Percentiles rank a stretch among this genome's conserved stretches.
phyloP scores from a whole-genome alignment of 2,888 invertebrate genomes.

The Callyntrura sp. region DNA sequence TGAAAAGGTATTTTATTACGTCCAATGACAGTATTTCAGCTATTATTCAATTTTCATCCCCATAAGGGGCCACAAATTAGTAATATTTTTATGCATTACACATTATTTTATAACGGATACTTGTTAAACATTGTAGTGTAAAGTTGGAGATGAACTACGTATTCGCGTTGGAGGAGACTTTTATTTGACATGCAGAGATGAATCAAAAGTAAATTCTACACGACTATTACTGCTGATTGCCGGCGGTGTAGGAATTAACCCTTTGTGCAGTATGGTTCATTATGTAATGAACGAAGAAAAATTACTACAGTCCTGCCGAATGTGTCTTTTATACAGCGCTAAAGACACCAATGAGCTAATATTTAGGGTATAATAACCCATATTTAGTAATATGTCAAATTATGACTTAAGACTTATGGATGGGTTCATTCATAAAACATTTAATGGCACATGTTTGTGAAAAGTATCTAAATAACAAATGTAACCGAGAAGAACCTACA shows the following conservation, averaged over 20 bases:
- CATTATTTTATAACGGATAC: no score
- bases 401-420: neutral
- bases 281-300: constrained; percentile 77
- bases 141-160: constrained; percentile 84
- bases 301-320: no score
- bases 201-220: no score
- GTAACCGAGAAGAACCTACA: no score
- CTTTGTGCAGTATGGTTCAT: constrained; percentile 83
- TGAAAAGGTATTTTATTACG: no score
- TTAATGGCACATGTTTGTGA: neutral
- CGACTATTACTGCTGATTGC: constrained; percentile 85
- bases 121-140: no score
- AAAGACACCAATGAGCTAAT: constrained; percentile 85
- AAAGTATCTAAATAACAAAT: neutral
- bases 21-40: no score
- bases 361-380: constrained; percentile 84
- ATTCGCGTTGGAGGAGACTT: constrained; percentile 86
- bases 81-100: no score
- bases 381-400: neutral
- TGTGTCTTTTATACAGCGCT: constrained; percentile 85
- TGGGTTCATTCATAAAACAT: no score
- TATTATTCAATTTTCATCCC: no score
- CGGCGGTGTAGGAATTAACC: constrained; percentile 86
- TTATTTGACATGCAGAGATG: constrained; percentile 46
- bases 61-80: no score